Percentiles rank a stretch among this genome's conserved stretches.
Conservation (phyloP, 2,797 vertebrate genomes). For the Mormyrus hasselquistii region DNA sequence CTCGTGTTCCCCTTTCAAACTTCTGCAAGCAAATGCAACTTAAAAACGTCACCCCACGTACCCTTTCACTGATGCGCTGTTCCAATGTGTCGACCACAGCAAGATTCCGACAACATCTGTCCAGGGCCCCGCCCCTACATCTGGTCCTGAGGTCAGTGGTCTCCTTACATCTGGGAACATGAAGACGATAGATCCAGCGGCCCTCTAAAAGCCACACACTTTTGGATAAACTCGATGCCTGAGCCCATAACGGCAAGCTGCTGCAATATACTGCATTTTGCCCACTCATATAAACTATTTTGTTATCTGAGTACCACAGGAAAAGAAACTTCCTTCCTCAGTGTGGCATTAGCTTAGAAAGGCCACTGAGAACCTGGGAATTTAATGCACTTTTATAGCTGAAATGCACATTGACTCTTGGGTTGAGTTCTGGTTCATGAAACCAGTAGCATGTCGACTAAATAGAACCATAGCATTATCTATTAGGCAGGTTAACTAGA, state of each 20-base stretch:
- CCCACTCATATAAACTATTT: constrained; percentile 3
- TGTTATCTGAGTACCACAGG: neutral
- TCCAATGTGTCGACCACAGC: constrained; percentile 37
- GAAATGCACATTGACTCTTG: neutral
- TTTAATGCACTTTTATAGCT: neutral
- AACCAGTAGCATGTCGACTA: neutral
- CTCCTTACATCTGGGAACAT: constrained; percentile 56
- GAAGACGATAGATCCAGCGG: constrained; percentile 60
- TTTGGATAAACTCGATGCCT: constrained; percentile 41
- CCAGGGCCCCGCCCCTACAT: constrained; percentile 51
- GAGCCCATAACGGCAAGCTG: constrained; percentile 9
- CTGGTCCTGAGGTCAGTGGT: constrained; percentile 65
- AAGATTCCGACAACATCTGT: constrained; percentile 5
- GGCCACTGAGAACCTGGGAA: neutral
- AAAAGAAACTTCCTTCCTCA: neutral
- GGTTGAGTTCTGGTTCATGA: neutral
- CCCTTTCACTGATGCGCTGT: neutral
- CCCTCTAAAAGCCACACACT: constrained; percentile 51
- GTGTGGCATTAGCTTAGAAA: neutral
- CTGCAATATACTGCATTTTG: neutral
- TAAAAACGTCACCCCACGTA: neutral
- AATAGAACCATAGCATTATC: neutral
- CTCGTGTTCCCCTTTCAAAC: neutral
- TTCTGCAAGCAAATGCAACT: neutral
- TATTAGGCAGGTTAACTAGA: neutral